Evolutionary conservation across 1,140 invertebrate species (phyloP).

Genomic region (Saccostrea cuccullata): DNA sequence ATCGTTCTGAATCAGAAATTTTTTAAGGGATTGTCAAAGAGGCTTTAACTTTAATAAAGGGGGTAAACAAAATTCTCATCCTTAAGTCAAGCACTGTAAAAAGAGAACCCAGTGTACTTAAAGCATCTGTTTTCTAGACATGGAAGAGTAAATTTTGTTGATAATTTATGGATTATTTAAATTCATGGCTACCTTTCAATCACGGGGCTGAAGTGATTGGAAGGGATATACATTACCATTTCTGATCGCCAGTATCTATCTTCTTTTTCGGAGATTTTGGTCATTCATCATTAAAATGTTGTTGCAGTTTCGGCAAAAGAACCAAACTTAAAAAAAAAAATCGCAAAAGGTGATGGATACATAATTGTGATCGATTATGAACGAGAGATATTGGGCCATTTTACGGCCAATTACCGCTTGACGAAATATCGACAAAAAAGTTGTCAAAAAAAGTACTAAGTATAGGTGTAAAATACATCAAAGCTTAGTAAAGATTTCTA

Average conservation of each 20-base stretch:
- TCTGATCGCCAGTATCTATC: slow-evolving; percentile 36
- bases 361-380: slow-evolving; percentile 36
- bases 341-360: slow-evolving; percentile 17
- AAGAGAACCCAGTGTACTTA: background rate
- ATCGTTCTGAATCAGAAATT: background rate
- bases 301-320: slow-evolving; percentile 15
- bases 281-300: slow-evolving; percentile 29
- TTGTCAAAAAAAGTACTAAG: slow-evolving; percentile 30
- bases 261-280: slow-evolving; percentile 14
- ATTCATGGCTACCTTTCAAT: slow-evolving; percentile 33
- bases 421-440: slow-evolving; percentile 27
- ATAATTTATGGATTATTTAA: slow-evolving; percentile 37
- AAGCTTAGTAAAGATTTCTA: background rate
- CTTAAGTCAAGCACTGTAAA: background rate
- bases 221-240: slow-evolving; percentile 27
- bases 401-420: slow-evolving; percentile 34
- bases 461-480: slow-evolving; percentile 24
- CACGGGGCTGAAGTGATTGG: slow-evolving; percentile 21
- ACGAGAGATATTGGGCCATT: slow-evolving; percentile 33
- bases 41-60: background rate
- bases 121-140: slow-evolving; percentile 3
- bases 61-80: slow-evolving; percentile 6
- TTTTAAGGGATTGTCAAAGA: background rate
- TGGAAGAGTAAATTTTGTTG: slow-evolving; percentile 19
- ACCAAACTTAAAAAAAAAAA: background rate